A percentile compares a stretch with the other conserved stretches of the same genome.
Evolutionary conservation across 2,888 invertebrate genomes (phyloP).

Genomic region (Lithophane socia): DNA sequence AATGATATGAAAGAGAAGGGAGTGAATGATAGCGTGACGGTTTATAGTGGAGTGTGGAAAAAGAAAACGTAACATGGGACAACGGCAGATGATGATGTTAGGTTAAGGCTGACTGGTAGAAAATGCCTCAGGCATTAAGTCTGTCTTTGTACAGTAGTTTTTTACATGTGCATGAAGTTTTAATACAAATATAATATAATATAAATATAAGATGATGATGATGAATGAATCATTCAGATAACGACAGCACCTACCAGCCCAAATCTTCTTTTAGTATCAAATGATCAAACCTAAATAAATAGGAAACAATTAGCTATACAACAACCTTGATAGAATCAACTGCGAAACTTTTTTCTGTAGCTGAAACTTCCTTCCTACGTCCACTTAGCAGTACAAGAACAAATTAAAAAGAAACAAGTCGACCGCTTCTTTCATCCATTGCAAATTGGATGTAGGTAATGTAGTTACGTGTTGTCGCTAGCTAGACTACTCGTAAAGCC

Average conservation of each 20-base stretch:
- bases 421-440: constrained; percentile 45
- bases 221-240: neutral
- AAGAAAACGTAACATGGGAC: too few relatives aligned
- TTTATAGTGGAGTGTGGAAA: too few relatives aligned
- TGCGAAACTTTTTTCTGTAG: constrained; percentile 27
- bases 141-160: too few relatives aligned
- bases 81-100: too few relatives aligned
- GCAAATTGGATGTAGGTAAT: constrained; percentile 51
- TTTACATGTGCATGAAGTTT: too few relatives aligned
- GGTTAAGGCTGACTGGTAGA: too few relatives aligned
- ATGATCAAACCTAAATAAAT: constrained; percentile 2
- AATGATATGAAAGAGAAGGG: too few relatives aligned
- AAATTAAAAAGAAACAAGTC: constrained; percentile 51
- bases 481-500: constrained; percentile 24
- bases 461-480: constrained; percentile 42
- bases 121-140: too few relatives aligned
- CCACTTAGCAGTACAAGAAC: constrained; percentile 25
- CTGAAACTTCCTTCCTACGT: constrained; percentile 25
- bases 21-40: too few relatives aligned
- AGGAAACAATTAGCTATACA: constrained; percentile 35
- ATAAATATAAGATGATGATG: too few relatives aligned
- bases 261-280: neutral
- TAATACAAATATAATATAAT: too few relatives aligned
- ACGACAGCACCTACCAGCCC: neutral
- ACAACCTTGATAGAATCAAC: constrained; percentile 36